These are phyloP conservation scores for Potamarius usumacintae DNA, from an alignment of 2,113 vertebrate species.

Conservation along the genomic window DNA sequence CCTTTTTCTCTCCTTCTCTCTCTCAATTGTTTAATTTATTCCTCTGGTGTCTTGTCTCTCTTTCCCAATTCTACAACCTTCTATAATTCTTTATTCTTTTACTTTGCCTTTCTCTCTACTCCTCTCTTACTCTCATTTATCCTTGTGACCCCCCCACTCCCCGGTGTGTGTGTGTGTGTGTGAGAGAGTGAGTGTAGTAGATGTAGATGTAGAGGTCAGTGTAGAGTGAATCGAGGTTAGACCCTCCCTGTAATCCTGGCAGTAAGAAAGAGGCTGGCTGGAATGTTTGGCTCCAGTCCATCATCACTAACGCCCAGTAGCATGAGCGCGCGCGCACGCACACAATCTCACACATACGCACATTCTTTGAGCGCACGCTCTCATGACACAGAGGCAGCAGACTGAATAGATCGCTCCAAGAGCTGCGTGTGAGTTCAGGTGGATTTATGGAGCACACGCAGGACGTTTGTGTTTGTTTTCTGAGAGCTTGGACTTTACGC, in stretches of 20 bases:
- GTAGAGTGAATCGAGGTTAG: conserved; percentile 58
- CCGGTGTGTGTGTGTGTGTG: not conserved
- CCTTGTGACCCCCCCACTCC: not conserved
- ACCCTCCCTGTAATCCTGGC: conserved; percentile 53
- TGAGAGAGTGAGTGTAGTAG: not conserved
- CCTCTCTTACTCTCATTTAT: not conserved
- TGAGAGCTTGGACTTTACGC: not conserved
- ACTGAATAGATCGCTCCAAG: conserved; percentile 12
- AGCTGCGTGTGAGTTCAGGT: conserved; percentile 3
- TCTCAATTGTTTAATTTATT: not conserved
- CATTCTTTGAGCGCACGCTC: conserved; percentile 18
- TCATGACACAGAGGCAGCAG: conserved; percentile 15
- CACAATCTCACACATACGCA: conserved; percentile 43
- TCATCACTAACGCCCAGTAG: conserved; percentile 60
- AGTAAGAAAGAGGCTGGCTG: conserved; percentile 69
- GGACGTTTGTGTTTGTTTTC: not conserved
- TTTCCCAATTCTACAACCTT: not conserved
- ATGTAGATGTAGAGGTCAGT: conserved; percentile 32
- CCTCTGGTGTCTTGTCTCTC: not conserved
- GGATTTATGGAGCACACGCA: not conserved
- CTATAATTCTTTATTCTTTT: not conserved
- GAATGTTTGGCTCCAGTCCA: conserved; percentile 68
- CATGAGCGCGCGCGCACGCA: conserved; percentile 54
- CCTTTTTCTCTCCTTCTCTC: not conserved
- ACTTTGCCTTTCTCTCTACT: not conserved